Evolutionary conservation across 37 sponge, comb jelly and placozoan genomes (phyloP).

Genomic region (Hexactinellida sp.): DNA sequence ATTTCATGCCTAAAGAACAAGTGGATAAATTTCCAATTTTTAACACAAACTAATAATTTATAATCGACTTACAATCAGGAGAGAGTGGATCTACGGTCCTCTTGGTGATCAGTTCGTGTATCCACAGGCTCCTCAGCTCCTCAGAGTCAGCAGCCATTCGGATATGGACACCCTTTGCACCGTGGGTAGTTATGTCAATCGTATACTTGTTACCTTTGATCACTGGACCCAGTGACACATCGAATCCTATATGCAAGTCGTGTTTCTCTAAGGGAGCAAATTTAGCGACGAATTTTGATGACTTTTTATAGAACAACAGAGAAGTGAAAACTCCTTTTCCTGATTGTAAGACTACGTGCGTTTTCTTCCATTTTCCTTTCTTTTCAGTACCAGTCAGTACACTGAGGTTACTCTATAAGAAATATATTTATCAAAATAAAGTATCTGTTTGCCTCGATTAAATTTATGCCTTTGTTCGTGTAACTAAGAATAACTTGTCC

Average conservation of each 20-base stretch:
- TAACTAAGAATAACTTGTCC: too few species aligned
- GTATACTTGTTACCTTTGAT: background rate
- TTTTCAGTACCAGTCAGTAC: background rate
- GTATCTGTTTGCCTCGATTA: too few species aligned
- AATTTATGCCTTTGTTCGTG: too few species aligned
- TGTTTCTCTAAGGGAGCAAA: background rate
- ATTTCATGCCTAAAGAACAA: background rate
- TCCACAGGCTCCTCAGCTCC: background rate
- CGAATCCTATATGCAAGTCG: background rate
- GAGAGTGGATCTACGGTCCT: background rate
- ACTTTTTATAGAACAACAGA: background rate
- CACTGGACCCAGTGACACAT: background rate
- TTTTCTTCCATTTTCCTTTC: slow-evolving; percentile 15
- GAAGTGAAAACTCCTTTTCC: slow-evolving; percentile 15
- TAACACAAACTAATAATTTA: too few species aligned
- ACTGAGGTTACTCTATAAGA: background rate
- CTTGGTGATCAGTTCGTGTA: slow-evolving; percentile 10
- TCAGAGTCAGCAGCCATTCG: background rate
- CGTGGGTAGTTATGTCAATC: background rate
- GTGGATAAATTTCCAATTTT: background rate
- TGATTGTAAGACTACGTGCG: background rate
- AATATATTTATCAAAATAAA: too few species aligned
- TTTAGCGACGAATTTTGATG: background rate
- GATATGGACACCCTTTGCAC: background rate
- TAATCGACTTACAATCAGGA: background rate